phyloP scores from a whole-genome alignment of 1,140 invertebrate species.

The Aphis gossypii region DNA sequence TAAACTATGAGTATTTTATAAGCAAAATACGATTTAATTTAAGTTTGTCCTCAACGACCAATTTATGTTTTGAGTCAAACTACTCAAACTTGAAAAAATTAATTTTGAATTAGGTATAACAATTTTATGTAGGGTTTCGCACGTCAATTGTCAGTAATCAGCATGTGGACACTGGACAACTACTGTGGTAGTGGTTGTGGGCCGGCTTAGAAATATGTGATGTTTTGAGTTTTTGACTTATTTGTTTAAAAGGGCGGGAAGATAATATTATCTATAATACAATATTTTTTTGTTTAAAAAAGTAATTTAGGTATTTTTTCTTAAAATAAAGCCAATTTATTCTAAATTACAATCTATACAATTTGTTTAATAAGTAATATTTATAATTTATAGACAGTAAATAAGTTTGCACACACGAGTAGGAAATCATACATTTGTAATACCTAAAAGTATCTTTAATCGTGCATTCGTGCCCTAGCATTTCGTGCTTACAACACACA shows the following conservation, averaged over 20 bases:
- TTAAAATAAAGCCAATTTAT: no score
- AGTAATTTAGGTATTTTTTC: not conserved
- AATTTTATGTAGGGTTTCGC: not conserved
- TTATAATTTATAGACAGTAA: no score
- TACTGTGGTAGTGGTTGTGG: no score
- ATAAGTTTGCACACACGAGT: no score
- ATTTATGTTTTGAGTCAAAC: not conserved
- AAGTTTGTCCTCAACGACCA: not conserved
- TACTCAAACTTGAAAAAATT: not conserved
- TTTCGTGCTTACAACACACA: no score
- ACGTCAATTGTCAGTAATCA: no score
- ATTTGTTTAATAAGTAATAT: no score
- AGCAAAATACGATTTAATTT: not conserved
- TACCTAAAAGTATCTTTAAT: no score
- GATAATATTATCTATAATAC: not conserved
- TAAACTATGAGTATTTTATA: not conserved
- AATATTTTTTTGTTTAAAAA: not conserved
- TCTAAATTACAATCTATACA: no score
- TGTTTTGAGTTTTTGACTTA: not conserved
- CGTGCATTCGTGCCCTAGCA: no score
- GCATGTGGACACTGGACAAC: not conserved
- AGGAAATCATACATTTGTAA: no score
- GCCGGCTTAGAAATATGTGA: not conserved
- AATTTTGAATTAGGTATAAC: not conserved
- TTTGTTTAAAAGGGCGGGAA: conserved; percentile 28